Base-by-base conservation (phyloP, 1,140 invertebrate species). In the Mycetomoellerius zeteki region DNA sequence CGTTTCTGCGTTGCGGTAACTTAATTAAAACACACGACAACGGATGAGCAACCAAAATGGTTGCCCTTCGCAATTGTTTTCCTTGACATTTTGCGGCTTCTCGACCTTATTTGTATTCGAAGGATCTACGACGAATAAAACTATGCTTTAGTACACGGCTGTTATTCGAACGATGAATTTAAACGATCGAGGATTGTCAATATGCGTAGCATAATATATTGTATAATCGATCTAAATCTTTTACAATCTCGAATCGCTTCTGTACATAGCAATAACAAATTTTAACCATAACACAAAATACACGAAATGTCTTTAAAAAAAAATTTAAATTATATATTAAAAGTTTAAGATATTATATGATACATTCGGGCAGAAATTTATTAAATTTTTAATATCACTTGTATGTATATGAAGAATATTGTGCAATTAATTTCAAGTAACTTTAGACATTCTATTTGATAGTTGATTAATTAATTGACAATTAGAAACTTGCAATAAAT, bases 61-160 rank as follows among this genome's bases (percentile, higher is more conserved):
- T 65, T 19, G 47, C 33, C 50, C 62, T 75, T 86, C 60, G 21
- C 71, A 54, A 69, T 86, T 81, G 21, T 54, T 64, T 81, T 77
- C 62, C 67, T 87, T 72, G 65, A 71, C 81, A 71, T 81, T 86
- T 52, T 86, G 37, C 47, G 85, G 78, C 60, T 47, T 82, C 37
- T 4, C 21, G 21, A 27, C 62, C 56, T 75, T 77, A 64, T 90
- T 75, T 72, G 33, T 78, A 80, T 82, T 86, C 73, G 60, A 85
- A 90, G 88, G 73, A 50, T 24, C 47, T 58, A n/a, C 33, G 67
- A 72, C 30, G 65, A 84, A 62, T 19, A 64, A 73, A 84, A 75
- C 37, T 75, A 60, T 60, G 58, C 16, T 54, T 54, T 3, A 14
- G 4, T 14, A 60, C 14, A 14, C 30, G 0, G 30, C 19, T n/a